phyloP scores from a whole-genome alignment of 1,140 invertebrate species.

The Atta cephalotes region DNA sequence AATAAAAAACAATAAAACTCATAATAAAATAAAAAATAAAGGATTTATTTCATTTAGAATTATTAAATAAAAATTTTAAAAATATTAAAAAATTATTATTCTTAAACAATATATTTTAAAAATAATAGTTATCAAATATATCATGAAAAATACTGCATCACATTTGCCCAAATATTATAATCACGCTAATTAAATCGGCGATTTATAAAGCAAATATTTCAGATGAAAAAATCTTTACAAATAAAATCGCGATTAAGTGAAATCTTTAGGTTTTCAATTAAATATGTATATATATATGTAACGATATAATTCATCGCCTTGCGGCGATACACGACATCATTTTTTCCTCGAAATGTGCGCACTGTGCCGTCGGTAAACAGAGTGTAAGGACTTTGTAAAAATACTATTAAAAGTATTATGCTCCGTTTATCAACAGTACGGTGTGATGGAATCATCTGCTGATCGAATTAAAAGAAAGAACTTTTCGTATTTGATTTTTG shows the following conservation, averaged over 20 bases:
- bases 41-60: not conserved
- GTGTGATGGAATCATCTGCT: constrained; percentile 64
- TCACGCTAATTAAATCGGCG: not conserved
- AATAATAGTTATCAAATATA: not conserved
- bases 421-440: constrained; percentile 78
- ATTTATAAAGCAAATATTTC: constrained; percentile 6
- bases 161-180: not conserved
- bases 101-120: not conserved
- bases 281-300: not conserved
- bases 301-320: not conserved
- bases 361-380: constrained; percentile 79
- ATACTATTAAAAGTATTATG: constrained; percentile 79
- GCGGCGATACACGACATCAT: not conserved
- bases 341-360: constrained; percentile 11
- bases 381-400: constrained; percentile 79
- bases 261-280: not conserved
- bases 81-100: not conserved
- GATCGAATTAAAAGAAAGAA: not conserved
- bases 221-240: not conserved
- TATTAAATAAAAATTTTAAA: not conserved
- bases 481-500: constrained; percentile 2
- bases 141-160: not conserved
- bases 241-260: not conserved
- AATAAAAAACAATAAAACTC: not conserved
- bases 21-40: constrained; percentile 10